Base-by-base conservation (phyloP, 2,888 invertebrate species). In the Leistus spinibarbis region DNA sequence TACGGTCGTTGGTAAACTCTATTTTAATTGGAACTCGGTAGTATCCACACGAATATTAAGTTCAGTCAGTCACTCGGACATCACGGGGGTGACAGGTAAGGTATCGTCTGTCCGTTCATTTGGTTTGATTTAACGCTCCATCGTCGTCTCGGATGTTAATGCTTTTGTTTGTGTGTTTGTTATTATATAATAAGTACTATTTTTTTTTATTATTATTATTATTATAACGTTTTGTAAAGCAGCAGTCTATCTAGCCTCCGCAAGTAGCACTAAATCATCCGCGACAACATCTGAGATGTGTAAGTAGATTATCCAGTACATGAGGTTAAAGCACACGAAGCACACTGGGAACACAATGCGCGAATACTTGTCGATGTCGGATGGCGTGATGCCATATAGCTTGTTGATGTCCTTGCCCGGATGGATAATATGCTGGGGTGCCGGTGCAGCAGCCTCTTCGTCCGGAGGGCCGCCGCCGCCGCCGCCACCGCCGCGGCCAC, bases 301-400 rank as follows among this genome's bases (percentile, higher is more conserved):
- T 82, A 97, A 90, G 86, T 97, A 97, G 85, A 97, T 96, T 87
- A 97, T 96, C 97, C 97, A 97, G 89, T 97, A 97, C 96, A 97
- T 96, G 81, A 97, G 91, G 88, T 99, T 99, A 91, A 99, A 99
- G 88, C 98, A 95, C 80, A 98, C 95, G 90, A 99, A 99, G 89
- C 98, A 96, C 82, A 98, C 95, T 72, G 99, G 99, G 87, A 99
- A 99, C 83, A 98, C 94, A 87, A 98, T 96, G 84, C 99, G 93
- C 78, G 98, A 98, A 87, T 98, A 98, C 89, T 98, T 98, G 91
- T 99, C 99, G 87, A 99, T 99, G 88, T 97, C 98, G 85, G 97
- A 97, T 76, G 97, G 97, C 82, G 96, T 96, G 86, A 96, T 94
- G 82, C 95, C 95, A 87, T 94, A 91, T 81, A 96, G 89, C 87